phyloP scores from a whole-genome alignment of 2,113 vertebrate genomes.

The Notechis scutatus region DNA sequence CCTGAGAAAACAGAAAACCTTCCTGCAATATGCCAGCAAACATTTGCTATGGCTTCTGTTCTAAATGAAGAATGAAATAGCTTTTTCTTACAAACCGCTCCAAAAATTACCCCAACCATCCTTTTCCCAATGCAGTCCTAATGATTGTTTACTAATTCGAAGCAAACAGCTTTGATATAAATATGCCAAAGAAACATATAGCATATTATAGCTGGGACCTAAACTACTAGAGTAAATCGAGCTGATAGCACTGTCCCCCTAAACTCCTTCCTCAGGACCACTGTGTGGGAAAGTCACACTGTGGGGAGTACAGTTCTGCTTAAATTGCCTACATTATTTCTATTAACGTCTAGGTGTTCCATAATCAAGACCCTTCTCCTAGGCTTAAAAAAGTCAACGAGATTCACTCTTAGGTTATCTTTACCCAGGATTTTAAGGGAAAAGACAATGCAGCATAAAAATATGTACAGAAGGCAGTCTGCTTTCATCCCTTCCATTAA shows the following conservation, averaged over 20 bases:
- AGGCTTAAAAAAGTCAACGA: not conserved
- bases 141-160: not conserved
- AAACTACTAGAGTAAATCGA: not conserved
- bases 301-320: not conserved
- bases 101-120: not conserved
- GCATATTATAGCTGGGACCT: not conserved
- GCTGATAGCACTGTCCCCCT: not conserved
- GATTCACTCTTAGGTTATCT: not conserved
- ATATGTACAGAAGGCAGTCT: not conserved
- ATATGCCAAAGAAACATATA: not conserved
- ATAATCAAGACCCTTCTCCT: not conserved
- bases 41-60: not conserved
- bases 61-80: not conserved
- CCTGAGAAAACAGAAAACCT: not conserved
- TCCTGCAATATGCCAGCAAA: not conserved
- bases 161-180: not conserved
- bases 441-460: not conserved
- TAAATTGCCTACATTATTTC: not conserved
- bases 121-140: not conserved
- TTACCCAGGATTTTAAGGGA: not conserved
- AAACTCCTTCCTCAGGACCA: not conserved
- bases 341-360: not conserved
- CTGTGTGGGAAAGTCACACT: not conserved
- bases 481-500: not conserved
- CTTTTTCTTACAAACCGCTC: not conserved